Base-by-base conservation (phyloP, 2,888 invertebrate species). In the Halictus ligatus region DNA sequence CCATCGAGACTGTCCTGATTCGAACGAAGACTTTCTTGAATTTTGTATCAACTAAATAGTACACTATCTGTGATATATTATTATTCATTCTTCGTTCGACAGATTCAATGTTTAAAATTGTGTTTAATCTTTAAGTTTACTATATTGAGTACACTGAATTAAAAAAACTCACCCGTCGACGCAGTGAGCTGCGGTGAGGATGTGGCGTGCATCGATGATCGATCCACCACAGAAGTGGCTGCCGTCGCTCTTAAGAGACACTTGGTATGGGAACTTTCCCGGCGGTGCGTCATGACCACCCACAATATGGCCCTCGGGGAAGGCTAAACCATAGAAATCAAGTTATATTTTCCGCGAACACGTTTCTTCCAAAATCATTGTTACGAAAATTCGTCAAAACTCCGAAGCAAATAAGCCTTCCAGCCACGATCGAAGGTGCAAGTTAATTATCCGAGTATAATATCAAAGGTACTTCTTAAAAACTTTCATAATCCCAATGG, bases 201-300 rank as follows among this genome's bases (percentile, higher is more conserved):
- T 95, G 5, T 96, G 96, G 15, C 95, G 92, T 0, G 95, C 95
- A 46, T 96, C 96, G 13, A 96, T 92, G 3, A 96, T 95, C 0
- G 96, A 96, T 0, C 96, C 96, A 0, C 96, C 96, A 84, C 96
- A 96, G 91, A 96, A 96, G 84, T 96, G 96, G 89, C 94, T 94
- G 10, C 95, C 94, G 1, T 21, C 1, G 0, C 93, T 95, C 71
- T 96, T 92, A 1, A 96, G 90, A 0, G 96, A 96, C 0, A 96
- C 96, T 89, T 95, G 95, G 92, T 96, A 96, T 0, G 96, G 96
- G 6, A 95, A 95, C 0, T 96, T 96, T 0, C 96, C 96, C 71
- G 95, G 95, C 0, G 95, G 92, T 0, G 96, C 96, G 80, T 96
- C 95, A 0, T 94, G 94, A 0, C 96, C 96, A 0, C 96, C 96